A percentile compares a stretch with the other conserved stretches of the same genome.
Evolutionary conservation across 2,113 vertebrate species (phyloP).

Genomic region (Zosterops borbonicus): DNA sequence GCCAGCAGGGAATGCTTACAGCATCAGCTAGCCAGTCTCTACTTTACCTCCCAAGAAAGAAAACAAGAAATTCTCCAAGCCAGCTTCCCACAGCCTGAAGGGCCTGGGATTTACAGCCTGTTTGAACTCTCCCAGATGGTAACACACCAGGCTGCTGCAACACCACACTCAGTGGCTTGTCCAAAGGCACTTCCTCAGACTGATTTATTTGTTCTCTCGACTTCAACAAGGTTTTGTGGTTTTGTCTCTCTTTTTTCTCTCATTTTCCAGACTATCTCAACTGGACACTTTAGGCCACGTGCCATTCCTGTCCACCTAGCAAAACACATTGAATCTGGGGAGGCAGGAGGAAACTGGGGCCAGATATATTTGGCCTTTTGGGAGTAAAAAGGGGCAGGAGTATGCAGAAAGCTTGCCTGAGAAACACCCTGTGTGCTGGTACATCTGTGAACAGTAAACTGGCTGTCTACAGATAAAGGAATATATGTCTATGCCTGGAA

Average conservation of each 20-base stretch:
- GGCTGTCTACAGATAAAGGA: background rate
- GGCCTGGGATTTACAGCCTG: slow-evolving; percentile 42
- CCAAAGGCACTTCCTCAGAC: slow-evolving; percentile 53
- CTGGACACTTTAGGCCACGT: background rate
- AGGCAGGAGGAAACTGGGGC: background rate
- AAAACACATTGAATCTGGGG: background rate
- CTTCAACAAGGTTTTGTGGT: background rate
- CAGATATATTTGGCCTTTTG: background rate
- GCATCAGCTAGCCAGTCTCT: slow-evolving; percentile 29
- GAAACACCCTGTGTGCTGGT: background rate
- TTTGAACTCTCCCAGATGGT: slow-evolving; percentile 66
- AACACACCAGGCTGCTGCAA: slow-evolving; percentile 30
- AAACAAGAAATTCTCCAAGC: slow-evolving; percentile 66
- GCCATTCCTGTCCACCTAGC: background rate
- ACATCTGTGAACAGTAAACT: background rate
- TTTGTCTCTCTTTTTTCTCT: background rate
- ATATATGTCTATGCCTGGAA: background rate
- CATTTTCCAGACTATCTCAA: background rate
- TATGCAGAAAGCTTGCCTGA: background rate
- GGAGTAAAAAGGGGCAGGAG: background rate
- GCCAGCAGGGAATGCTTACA: slow-evolving; percentile 63
- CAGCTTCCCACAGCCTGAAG: slow-evolving; percentile 50
- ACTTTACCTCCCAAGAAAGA: slow-evolving; percentile 63
- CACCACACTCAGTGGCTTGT: slow-evolving; percentile 11
- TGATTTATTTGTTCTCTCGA: slow-evolving; percentile 66